Conservation (phyloP, 2,888 invertebrate genomes). For the Seladonia tumulorum region DNA sequence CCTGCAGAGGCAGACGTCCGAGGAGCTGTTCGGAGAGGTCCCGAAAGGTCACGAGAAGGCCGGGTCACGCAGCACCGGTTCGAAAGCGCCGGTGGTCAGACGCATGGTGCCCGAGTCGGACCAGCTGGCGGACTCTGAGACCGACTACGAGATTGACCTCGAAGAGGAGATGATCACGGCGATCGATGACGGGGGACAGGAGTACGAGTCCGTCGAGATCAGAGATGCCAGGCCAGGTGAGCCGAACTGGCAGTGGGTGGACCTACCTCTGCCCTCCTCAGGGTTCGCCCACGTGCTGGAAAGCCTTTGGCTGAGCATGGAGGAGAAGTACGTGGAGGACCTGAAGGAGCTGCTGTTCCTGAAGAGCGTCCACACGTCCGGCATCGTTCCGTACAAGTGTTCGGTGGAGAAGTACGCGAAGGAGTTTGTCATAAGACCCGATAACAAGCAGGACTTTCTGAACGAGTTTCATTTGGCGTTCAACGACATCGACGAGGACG, state of each 20-base stretch:
- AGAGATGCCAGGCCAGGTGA: slow-evolving; percentile 67
- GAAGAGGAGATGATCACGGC: not conserved
- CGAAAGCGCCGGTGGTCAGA: slow-evolving; percentile 30
- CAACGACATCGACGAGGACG: slow-evolving; percentile 87
- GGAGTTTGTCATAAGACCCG: slow-evolving; percentile 86
- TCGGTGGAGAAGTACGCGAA: slow-evolving; percentile 86
- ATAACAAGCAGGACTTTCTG: slow-evolving; percentile 86
- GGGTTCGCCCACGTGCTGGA: slow-evolving; percentile 84
- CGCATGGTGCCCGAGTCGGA: slow-evolving; percentile 17
- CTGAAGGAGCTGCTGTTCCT: slow-evolving; percentile 86
- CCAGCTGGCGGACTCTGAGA: not conserved
- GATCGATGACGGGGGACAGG: not conserved
- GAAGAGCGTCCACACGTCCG: slow-evolving; percentile 86
- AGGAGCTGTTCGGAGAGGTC: slow-evolving; percentile 84
- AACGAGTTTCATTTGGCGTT: slow-evolving; percentile 86
- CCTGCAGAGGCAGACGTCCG: slow-evolving; percentile 80
- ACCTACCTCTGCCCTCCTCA: slow-evolving; percentile 82
- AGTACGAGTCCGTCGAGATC: not conserved
- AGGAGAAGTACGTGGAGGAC: slow-evolving; percentile 85
- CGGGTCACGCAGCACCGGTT: not conserved
- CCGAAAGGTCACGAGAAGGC: slow-evolving; percentile 64
- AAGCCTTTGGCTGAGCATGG: slow-evolving; percentile 85
- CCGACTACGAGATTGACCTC: not conserved
- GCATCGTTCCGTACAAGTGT: slow-evolving; percentile 86
- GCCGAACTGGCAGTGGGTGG: slow-evolving; percentile 83